Base-by-base conservation (phyloP, 2,888 invertebrate species). In the Machimus rusticus region DNA sequence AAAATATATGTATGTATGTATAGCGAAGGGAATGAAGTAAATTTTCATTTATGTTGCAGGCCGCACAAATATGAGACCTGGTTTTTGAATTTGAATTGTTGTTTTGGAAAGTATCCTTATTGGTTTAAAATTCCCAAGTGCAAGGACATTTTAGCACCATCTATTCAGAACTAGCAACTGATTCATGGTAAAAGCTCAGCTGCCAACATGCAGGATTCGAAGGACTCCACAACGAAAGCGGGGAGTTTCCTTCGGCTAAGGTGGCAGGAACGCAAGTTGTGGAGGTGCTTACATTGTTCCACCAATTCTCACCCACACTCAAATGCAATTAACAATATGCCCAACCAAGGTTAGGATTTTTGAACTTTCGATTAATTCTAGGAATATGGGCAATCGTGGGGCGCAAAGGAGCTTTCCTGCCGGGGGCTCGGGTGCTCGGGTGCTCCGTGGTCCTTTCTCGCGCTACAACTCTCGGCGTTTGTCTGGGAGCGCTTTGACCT, bases 321-420 rank as follows among this genome's bases (percentile, higher is more conserved):
- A 34, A 76, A 34, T 34, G 76, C 34, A 34, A 76, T 76, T 16
- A 76, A 34, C 37, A 76, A n/a, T 76, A 37, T 31, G 34, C 34
- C 76, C 76, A 9, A 37, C 76, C 76, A 76, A 76, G 76, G 76
- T 37, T 76, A 76, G n/a, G 37, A 76, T 76, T 76, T 76, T 76
- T 76, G 76, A 76, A 76, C 37, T 76, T 34, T 76, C 76, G n/a
- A 76, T 34, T 37, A 76, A 37, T 76, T 76, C 37, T 9, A 14
- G 37, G 37, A 37, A 76, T n/a, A 12, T 31, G n/a, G 37, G 76
- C 1, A 76, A 76, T 6, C n/a, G 37, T 37, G 34, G 19, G 14
- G 37, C 37, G 37, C n/a, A 23, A 34, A 14, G 76, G 19, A 51
- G 66, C 28, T 66, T 28, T 66, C 66, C 34, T 34, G 34, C 6